Evolutionary conservation across 2,888 invertebrate species (phyloP), one percentile per base, ranked within the genome.

Genomic region (Pyrocoelia pectoralis): DNA sequence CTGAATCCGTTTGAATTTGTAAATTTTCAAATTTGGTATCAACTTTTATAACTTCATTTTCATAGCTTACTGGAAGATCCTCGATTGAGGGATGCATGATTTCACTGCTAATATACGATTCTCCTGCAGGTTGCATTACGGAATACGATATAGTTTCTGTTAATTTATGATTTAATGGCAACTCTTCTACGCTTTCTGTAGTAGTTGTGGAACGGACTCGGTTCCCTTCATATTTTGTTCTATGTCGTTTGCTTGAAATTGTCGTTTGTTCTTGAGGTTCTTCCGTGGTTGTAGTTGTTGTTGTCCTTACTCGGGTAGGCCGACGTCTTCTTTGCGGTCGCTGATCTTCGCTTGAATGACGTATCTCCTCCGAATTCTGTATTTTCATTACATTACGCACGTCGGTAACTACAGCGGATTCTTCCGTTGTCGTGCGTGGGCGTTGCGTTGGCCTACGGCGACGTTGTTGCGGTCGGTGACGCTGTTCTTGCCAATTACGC

Each of bases 321-420:
- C 69, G 68, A 8, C 68, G 74, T 66, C 69, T 72, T 67, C 56
- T 63, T 40, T 50, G 71, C 60, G 65, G 67, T 49, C 68, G 68
- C 10, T 52, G 48, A n/a, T n/a, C 56, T 56, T 71, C 63, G 29
- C 12, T 19, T 0, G 50, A 53, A 24, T 62, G 53, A 52, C 18
- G 14, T 10, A 29, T 65, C 51, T 66, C 65, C 67, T 73, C 71
- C 6, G 62, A 60, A 65, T 72, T 72, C 49, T 76, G 72, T 6
- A 68, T 68, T 69, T 71, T 75, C 51, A 75, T 69, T n/a, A 69
- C 18, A 56, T 76, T 74, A 40, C 76, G 77, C 13, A 56, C 66
- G 54, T 74, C 73, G 2, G 72, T 70, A 15, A 53, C 49, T 1
- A 50, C 49, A 29, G 51, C 56, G 17, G 67, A 60, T 43, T 68